Conservation (phyloP, 2,797 vertebrate species). For the Psittacula echo region DNA sequence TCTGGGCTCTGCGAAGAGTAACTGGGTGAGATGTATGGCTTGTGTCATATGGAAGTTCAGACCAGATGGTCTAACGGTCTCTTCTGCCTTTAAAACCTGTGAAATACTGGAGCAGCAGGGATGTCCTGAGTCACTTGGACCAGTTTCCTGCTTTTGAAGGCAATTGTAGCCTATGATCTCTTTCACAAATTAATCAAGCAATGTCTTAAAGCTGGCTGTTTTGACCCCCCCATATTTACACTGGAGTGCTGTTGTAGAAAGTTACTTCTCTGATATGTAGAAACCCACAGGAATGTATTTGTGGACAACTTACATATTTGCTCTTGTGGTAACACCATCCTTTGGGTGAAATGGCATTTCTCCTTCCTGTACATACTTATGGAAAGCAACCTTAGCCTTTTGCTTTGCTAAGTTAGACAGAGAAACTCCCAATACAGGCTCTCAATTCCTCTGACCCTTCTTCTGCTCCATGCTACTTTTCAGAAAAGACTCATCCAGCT, state of each 20-base stretch:
- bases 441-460: background rate
- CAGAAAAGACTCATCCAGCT: background rate
- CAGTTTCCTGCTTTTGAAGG: background rate
- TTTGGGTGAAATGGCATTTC: background rate
- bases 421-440: background rate
- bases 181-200: background rate
- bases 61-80: background rate
- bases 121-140: accelerated
- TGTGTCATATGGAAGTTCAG: background rate
- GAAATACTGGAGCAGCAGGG: background rate
- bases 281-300: background rate
- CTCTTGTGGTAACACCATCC: background rate
- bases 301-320: background rate
- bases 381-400: background rate
- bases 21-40: background rate
- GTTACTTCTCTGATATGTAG: background rate
- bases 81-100: background rate
- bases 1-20: background rate
- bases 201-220: background rate
- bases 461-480: background rate
- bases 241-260: background rate
- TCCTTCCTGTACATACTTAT: background rate
- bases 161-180: background rate
- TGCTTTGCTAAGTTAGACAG: background rate
- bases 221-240: background rate